Evolutionary conservation across 2,888 invertebrate genomes (phyloP), one percentile per base, ranked within the genome.

Genomic region (Paralinhomoeus sp.): DNA sequence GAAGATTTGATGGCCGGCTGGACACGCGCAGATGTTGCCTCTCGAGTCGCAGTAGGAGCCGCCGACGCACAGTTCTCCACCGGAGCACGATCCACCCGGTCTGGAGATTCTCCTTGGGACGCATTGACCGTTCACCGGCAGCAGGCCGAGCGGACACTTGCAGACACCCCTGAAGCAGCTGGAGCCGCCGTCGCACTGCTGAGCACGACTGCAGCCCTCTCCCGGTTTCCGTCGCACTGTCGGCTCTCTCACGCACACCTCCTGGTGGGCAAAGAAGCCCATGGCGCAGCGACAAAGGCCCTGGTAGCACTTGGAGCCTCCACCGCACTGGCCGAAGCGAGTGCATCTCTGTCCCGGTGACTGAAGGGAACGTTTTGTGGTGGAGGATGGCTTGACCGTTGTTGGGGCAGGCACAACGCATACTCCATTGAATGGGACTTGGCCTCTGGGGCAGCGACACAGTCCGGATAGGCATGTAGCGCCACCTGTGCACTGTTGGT

Each of bases 121-220:
- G 41, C 44, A 44, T 24, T 31, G 20, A 22, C 35, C 31, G n/a
- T 41, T 41, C 22, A 22, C 9, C 2, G 33, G 27, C n/a, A 41
- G 13, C n/a, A 13, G 22, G 13, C 35, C 44, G 2, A 17, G 27
- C 22, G 33, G 22, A 20, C 45, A 45, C 15, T 23, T 18, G 38
- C 45, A 45, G 3, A 45, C 18, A 7, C 40, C 40, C 12, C 31
- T 41, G 15, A 9, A 37, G 41, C 58, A 58, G 9, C 36, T 44
- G 1, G 54, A 49, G 13, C 55, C 55, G n/a, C 54, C 54, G 9
- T 50, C 47, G 44, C 57, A 57, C 20, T 47, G 42, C 23, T 54
- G 47, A 21, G 47, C 49, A 36, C 43, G 39, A 17, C 46, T 40
- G 41, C 57, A 57, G 20, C 45, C 45, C n/a, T 51, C 47, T 22